A percentile compares a stretch with the other conserved stretches of the same genome.
Evolutionary conservation across 2,797 vertebrate genomes (phyloP).

Genomic region (Smutsia temminckii): DNA sequence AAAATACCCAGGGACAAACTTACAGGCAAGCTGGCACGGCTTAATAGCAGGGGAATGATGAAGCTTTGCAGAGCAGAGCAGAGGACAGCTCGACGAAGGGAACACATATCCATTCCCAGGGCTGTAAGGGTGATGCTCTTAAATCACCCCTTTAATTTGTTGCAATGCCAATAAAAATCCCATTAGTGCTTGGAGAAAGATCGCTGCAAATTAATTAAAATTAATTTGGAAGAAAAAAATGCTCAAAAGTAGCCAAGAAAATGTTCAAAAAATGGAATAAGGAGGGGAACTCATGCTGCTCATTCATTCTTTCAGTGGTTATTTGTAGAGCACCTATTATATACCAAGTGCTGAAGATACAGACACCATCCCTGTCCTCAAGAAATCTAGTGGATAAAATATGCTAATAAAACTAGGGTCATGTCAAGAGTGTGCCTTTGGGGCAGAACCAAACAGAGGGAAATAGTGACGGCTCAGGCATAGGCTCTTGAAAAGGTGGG

Average conservation of each 20-base stretch:
- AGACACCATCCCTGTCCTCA: neutral
- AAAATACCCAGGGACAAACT: neutral
- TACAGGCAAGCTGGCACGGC: neutral
- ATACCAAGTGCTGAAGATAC: neutral
- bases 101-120: neutral
- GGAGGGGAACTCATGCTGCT: neutral
- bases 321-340: neutral
- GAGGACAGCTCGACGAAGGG: no score
- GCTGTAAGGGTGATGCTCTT: neutral
- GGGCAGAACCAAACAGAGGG: neutral
- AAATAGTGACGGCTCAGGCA: neutral
- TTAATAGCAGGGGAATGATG: rapidly evolving
- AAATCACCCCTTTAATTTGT: neutral
- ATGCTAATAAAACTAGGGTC: neutral
- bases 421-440: neutral
- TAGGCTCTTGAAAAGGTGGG: no score
- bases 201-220: constrained; percentile 18
- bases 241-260: constrained; percentile 8
- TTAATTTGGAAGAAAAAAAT: constrained; percentile 41
- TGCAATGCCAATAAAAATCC: constrained; percentile 12
- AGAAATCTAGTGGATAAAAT: neutral
- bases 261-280: neutral
- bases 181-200: neutral
- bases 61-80: neutral
- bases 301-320: neutral